These are phyloP conservation scores for Passer montanus DNA, from an alignment of 2,113 vertebrate genomes.

Conservation along the genomic window DNA sequence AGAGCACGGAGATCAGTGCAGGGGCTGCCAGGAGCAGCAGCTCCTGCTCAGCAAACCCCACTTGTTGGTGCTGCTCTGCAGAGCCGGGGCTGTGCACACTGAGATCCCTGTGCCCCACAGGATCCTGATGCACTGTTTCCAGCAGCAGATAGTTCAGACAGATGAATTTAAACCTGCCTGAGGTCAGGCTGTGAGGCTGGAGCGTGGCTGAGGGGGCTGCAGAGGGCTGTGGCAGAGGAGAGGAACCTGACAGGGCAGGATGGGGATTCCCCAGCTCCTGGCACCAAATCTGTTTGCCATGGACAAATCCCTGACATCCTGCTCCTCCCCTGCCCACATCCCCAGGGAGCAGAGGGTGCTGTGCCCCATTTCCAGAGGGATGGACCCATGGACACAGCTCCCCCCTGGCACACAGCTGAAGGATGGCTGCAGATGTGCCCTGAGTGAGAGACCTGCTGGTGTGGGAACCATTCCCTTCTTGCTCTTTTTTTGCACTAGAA, in stretches of 20 bases:
- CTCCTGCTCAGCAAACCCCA: background rate
- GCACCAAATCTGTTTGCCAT: background rate
- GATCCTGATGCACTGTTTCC: background rate
- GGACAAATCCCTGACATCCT: background rate
- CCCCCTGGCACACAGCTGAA: accelerated
- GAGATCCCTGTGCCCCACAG: background rate
- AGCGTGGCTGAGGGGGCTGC: background rate
- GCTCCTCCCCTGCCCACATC: background rate
- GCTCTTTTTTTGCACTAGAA: background rate
- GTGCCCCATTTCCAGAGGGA: background rate
- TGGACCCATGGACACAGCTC: background rate
- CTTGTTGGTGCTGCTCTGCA: background rate
- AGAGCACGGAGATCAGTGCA: background rate
- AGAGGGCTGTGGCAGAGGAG: background rate
- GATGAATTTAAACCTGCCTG: background rate
- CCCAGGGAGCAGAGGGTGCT: background rate
- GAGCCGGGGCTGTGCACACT: accelerated
- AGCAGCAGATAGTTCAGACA: background rate
- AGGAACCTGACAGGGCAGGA: background rate
- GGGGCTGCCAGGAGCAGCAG: background rate
- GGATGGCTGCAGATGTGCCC: background rate
- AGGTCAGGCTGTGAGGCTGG: background rate
- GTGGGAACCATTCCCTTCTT: background rate
- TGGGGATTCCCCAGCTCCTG: background rate
- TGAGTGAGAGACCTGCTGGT: background rate